Evolutionary conservation across 2,113 vertebrate species (phyloP), one percentile per base, ranked within the genome.

Genomic region (Nothoprocta pentlandii): DNA sequence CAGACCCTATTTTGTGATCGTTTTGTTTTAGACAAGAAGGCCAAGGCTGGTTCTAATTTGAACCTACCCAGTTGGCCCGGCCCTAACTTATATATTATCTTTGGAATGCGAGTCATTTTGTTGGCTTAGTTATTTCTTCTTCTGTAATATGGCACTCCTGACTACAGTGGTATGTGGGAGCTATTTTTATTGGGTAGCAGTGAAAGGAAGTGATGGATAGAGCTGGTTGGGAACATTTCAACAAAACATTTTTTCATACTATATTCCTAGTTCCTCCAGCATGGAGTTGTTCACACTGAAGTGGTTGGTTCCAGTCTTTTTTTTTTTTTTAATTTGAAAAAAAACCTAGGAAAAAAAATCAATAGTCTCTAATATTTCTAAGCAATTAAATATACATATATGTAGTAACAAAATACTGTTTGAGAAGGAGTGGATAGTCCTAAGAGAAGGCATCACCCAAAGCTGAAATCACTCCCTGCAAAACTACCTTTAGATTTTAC

Each of bases 151-250:
- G 93, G 96, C 95, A 96, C 94, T 96, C 91, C 95, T 92, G 87
- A 87, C 94, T 89, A 90, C 91, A 85, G 89, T 2, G 87, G 96
- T 92, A 96, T 94, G 95, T 94, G 91, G 93, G 87, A 95, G 94
- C 96, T 95, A 94, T 96, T 96, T 96, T 95, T 96, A 97, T 95
- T 97, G 95, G 94, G 96, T 84, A 96, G 92, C 79, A 93, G 92
- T 94, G 86, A 96, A 95, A 95, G 95, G 90, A 97, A 95, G 90
- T 94, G 95, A 95, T 95, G 93, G 93, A 92, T 97, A 90, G 94
- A 94, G 61, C 77, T 58, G 74, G 66, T 87, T 94, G 77, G 94
- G 90, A 95, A 77, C 77, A 62, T 87, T 97, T 95, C 90, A 95
- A 75, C 88, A 76, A 39, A 89, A 88, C 68, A 71, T 92, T 96